Percentiles rank a stretch among this genome's conserved stretches.
phyloP scores from a whole-genome alignment of 2,113 vertebrate species.

The Cariama cristata region DNA sequence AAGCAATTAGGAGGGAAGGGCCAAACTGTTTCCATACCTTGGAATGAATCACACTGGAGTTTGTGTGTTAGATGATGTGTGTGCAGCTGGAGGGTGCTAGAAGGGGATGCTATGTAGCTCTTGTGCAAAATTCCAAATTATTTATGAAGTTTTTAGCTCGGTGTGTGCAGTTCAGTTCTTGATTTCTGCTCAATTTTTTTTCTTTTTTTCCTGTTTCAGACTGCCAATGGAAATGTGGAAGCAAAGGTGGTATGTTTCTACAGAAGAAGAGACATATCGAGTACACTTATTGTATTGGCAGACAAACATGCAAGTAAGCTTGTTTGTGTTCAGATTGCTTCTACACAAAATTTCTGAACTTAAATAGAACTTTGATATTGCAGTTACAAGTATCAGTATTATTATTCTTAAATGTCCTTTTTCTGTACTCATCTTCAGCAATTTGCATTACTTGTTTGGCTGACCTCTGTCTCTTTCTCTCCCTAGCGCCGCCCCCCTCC shows the following conservation, averaged over 20 bases:
- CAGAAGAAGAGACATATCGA: conserved; percentile 94
- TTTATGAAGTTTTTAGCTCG: background rate
- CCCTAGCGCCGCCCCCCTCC: background rate
- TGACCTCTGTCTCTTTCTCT: background rate
- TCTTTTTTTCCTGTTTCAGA: conserved; percentile 82
- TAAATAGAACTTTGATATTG: background rate
- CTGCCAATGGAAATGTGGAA: conserved; percentile 97
- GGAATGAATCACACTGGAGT: background rate
- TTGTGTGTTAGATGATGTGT: rapidly evolving
- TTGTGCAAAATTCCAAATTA: background rate
- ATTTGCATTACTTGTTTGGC: background rate
- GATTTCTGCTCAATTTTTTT: background rate
- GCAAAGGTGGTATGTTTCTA: conserved; percentile 99
- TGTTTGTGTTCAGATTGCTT: background rate
- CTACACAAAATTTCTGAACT: background rate
- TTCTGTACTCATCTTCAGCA: background rate
- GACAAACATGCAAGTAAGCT: conserved; percentile 98
- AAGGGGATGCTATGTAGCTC: background rate
- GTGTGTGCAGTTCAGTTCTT: background rate
- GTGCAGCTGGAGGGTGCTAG: background rate
- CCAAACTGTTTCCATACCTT: background rate
- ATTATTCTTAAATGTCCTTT: background rate
- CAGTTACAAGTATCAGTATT: background rate
- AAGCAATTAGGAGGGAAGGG: background rate
- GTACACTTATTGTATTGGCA: conserved; percentile 93